Evolutionary conservation across 2,888 invertebrate genomes (phyloP), one percentile per base, ranked within the genome.

Genomic region (Eilema griseolum): DNA sequence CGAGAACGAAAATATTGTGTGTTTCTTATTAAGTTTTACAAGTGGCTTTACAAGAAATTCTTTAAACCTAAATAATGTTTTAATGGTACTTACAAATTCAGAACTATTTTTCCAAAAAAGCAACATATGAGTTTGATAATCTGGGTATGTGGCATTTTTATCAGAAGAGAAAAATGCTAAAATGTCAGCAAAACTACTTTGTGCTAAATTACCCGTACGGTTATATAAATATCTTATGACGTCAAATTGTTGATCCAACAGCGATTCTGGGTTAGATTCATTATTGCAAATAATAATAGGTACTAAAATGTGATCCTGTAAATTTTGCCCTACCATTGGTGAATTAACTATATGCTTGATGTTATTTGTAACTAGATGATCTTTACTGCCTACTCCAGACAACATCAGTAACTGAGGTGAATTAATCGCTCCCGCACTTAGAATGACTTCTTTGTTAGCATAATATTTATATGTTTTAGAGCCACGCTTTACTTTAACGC

Each of bases 151-250:
- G 79, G 90, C 72, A 83, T 85, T 81, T 84, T 87, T 20, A 87
- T 85, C 75, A 0, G 72, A 59, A 0, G 88, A 82, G 76, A 79
- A 89, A 76, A 89, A 89, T n/a, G 86, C 82, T 16, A 80, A 20
- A 5, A 86, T 96, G 88, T 97, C 97, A 67, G 96, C 93, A 24
- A 96, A 95, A 1, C 90, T 91, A 3, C 88, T 90, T 66, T 92
- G 90, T 2, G 93, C 91, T 73, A 96, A 83, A 7, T 90, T 89
- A 0, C 96, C 97, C n/a, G 84, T 93, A 23, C 91, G 92, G 71
- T 94, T 93, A 67, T 91, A 91, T 1, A 95, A 84, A 84, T 96
- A 97, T 2, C 93, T 74, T 8, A 94, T 86, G 0, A 89, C 76
- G 60, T 94, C 93, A 23, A 92, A 89, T 20, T 89, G 67, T 46